Evolutionary conservation across 2,113 vertebrate species (phyloP).

Genomic region (Erythrolamprus reginae): DNA sequence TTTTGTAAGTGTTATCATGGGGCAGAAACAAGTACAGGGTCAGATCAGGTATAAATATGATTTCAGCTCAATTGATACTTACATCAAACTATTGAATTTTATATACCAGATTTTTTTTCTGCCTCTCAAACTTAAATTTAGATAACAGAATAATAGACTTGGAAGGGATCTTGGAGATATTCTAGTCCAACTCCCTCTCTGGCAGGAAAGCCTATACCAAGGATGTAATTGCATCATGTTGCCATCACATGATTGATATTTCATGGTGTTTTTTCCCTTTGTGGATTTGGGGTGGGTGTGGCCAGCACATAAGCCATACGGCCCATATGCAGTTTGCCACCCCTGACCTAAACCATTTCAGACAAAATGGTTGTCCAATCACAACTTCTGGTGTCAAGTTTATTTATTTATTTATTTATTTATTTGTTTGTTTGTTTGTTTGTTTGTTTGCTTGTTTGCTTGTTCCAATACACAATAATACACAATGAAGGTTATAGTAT

Average conservation of each 20-base stretch:
- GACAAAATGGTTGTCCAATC: not conserved
- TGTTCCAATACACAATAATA: no score
- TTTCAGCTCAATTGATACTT: not conserved
- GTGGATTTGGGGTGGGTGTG: no score
- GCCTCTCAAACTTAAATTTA: not conserved
- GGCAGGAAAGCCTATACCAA: not conserved
- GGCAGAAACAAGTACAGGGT: not conserved
- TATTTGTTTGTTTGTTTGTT: no score
- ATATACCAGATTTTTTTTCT: not conserved
- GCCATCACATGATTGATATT: no score
- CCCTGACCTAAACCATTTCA: not conserved
- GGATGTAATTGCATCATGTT: rapidly evolving
- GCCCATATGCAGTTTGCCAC: no score
- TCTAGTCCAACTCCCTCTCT: not conserved
- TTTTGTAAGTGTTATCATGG: not conserved
- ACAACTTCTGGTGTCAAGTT: not conserved
- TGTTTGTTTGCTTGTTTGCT: no score
- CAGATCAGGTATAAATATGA: not conserved
- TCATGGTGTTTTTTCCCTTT: no score
- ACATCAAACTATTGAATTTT: not conserved
- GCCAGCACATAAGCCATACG: no score
- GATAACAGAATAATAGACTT: not conserved
- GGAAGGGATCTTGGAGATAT: not conserved
- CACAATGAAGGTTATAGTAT: no score
- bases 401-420: no score